phyloP scores from a whole-genome alignment of 2,113 vertebrate species.

The Strigops habroptila region DNA sequence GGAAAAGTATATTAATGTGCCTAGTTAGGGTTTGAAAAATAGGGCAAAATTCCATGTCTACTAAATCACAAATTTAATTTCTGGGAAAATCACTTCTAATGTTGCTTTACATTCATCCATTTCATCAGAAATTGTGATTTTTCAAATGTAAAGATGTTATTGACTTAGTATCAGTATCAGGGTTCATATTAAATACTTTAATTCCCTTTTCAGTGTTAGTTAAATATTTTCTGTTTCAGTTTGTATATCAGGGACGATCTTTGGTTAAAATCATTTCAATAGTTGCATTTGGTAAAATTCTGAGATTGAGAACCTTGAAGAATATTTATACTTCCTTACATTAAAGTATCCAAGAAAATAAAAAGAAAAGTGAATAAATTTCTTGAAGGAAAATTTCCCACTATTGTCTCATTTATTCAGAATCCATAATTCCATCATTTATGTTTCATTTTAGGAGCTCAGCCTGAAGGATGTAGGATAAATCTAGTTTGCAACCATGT shows the following conservation, averaged over 20 bases:
- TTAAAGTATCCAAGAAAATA: not conserved
- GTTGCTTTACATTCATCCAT: not conserved
- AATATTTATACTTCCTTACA: not conserved
- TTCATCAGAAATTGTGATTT: not conserved
- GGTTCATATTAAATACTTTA: not conserved
- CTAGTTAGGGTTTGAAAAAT: not conserved
- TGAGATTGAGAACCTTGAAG: not conserved
- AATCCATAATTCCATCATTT: not conserved
- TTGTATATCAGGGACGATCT: not conserved
- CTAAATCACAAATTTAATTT: not conserved
- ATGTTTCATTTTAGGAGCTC: not conserved
- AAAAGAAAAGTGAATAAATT: not conserved
- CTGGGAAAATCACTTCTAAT: not conserved
- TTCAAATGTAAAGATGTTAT: not conserved
- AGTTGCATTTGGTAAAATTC: not conserved
- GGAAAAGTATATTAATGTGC: not conserved
- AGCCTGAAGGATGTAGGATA: not conserved
- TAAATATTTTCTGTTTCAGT: not conserved
- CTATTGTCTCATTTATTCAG: not conserved
- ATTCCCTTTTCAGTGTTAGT: not conserved
- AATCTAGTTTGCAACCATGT: not conserved
- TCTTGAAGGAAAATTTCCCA: not conserved
- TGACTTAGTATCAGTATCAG: not conserved
- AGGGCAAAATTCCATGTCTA: not conserved
- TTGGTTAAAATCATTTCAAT: not conserved